phyloP scores from a whole-genome alignment of 53 echinoderm and acorn worm species.

The Hippasteria phrygiana region DNA sequence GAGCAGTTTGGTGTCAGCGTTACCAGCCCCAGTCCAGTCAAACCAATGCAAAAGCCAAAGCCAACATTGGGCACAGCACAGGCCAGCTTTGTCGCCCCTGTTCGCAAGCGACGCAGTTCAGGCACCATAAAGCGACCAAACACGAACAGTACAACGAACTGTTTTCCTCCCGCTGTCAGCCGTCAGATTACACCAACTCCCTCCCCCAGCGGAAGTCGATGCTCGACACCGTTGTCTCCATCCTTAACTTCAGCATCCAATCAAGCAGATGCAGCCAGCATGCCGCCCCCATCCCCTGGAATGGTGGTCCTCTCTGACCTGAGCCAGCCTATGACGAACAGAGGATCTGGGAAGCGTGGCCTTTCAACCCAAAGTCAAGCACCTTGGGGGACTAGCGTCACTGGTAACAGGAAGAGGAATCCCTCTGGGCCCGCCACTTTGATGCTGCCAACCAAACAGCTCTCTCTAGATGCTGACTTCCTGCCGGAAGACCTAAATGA shows the following conservation, averaged over 20 bases:
- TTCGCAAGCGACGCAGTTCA: constrained; percentile 72
- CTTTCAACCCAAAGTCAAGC: constrained; percentile 29
- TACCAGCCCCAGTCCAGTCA: constrained; percentile 72
- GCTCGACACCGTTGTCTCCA: constrained; percentile 59
- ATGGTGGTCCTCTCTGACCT: constrained; percentile 19
- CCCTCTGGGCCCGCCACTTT: constrained; percentile 80
- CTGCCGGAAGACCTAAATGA: constrained; percentile 46
- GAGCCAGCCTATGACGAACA: constrained; percentile 42
- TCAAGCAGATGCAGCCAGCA: constrained; percentile 52
- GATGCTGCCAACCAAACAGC: constrained; percentile 60
- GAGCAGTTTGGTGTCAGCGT: constrained; percentile 46
- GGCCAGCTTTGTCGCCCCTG: constrained; percentile 74
- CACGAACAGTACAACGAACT: constrained; percentile 53
- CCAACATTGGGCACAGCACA: constrained; percentile 60
- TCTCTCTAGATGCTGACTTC: constrained; percentile 43
- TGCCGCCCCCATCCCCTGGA: constrained; percentile 77
- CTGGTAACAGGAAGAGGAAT: constrained; percentile 62
- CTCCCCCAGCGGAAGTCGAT: constrained; percentile 60
- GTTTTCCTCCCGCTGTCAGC: constrained; percentile 56
- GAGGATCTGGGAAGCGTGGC: constrained; percentile 3
- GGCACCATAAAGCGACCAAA: constrained; percentile 63
- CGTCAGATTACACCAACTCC: constrained; percentile 65
- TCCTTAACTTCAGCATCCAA: constrained; percentile 13
- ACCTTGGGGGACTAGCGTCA: constrained; percentile 15
- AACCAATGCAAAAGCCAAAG: constrained; percentile 82